Conservation (phyloP, 2,797 vertebrate genomes). For the Hypotaenidia okinawae region DNA sequence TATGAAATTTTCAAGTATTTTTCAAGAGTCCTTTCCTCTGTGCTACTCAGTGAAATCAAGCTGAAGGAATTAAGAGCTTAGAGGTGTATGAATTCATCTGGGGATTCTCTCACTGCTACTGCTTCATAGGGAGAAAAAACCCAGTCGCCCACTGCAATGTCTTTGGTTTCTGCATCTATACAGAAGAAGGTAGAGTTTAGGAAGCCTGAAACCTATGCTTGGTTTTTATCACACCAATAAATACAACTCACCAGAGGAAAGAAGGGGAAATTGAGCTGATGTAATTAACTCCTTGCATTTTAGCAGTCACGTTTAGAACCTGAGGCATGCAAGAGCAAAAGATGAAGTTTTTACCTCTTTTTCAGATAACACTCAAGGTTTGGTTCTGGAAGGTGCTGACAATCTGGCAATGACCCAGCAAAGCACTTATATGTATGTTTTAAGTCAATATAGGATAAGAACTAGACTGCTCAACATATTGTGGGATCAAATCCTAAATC, state of each 20-base stretch:
- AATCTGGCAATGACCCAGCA: background rate
- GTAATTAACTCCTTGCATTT: background rate
- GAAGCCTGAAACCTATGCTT: background rate
- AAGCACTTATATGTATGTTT: background rate
- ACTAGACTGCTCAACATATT: background rate
- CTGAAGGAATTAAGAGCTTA: background rate
- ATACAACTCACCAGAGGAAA: background rate
- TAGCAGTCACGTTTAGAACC: background rate
- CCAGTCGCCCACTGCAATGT: rapidly evolving
- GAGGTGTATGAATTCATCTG: background rate
- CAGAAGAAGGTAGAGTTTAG: background rate
- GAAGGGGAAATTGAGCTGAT: background rate
- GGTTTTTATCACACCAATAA: background rate
- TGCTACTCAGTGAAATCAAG: background rate
- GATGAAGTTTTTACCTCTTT: background rate
- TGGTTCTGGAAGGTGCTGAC: background rate
- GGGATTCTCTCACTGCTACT: background rate
- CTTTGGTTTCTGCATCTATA: background rate
- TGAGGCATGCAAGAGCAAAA: background rate
- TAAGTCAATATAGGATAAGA: background rate
- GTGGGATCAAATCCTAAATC: background rate
- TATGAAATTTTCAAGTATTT: background rate
- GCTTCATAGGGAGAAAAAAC: background rate
- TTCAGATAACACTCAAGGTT: background rate
- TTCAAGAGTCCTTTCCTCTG: background rate